Evolutionary conservation across 2,113 vertebrate species (phyloP), one percentile per base, ranked within the genome.

Genomic region (Phrynocephalus versicolor): DNA sequence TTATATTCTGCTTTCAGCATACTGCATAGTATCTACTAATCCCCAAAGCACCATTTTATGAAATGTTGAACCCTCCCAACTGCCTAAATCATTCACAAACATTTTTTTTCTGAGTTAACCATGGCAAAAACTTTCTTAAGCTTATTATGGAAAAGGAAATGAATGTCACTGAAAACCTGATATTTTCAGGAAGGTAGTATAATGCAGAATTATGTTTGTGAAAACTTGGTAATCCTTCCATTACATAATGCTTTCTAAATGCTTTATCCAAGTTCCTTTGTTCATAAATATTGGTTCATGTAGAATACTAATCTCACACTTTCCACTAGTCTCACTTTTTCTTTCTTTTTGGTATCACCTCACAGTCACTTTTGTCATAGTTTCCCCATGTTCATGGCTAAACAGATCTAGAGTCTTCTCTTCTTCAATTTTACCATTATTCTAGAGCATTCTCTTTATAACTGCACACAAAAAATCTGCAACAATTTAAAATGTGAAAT

Each of bases 221-320:
- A n/a, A n/a, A n/a, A n/a, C 37, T 21, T 64, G 69, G 33, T n/a
- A n/a, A 83, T 84, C 87, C 79, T 73, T 83, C 82, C 81, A 37
- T n/a, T 70, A 51, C 1, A 0, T 39, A 33, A 37, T 88, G 70
- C 62, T 85, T 91, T 92, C 87, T 79, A 18, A 84, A 39, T 58
- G 72, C n/a, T 25, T 79, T 81, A 51, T 33, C 76, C 64, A 86
- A 39, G 3, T 39, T 8, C 25, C 30, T 90, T 89, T 85, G 79
- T 88, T 91, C 55, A n/a, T 35, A 83, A 92, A 87, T 90, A 82
- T 23, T 80, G 41, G 30, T 85, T 65, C 86, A 60, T 88, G 70
- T 82, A 18, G 85, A 85, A 64, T 67, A n/a, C 3, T 85, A 18
- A 69, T 12, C n/a, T n/a, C n/a, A n/a, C n/a, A n/a, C n/a, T n/a